A percentile compares a stretch with the other conserved stretches of the same genome.
phyloP scores from a whole-genome alignment of 2,888 invertebrate genomes.

The Eilema sororculum region DNA sequence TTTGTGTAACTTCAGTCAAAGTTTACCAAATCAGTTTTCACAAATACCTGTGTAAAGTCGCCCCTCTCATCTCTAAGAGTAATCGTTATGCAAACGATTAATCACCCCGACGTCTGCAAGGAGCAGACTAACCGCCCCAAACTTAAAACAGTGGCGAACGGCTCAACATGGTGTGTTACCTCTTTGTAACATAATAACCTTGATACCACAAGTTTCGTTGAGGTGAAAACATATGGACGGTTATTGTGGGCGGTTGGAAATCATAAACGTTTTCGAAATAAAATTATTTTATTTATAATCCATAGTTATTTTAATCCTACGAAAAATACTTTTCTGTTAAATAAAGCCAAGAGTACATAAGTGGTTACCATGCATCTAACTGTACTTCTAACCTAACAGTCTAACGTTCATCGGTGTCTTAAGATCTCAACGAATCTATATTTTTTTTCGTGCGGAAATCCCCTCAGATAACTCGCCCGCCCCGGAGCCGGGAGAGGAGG shows the following conservation, averaged over 20 bases:
- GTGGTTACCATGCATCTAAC: too few relatives aligned
- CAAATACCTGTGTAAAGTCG: neutral
- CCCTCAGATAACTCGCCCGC: too few relatives aligned
- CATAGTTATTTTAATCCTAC: too few relatives aligned
- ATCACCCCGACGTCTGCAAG: constrained; percentile 12
- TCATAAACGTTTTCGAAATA: too few relatives aligned
- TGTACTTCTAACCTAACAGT: too few relatives aligned
- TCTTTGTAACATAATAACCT: constrained; percentile 53
- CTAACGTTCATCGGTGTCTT: too few relatives aligned
- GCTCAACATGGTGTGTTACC: constrained; percentile 42
- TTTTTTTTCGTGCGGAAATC: too few relatives aligned
- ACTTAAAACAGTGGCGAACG: constrained; percentile 13
- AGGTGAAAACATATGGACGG: constrained; percentile 27
- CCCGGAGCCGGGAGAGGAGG: too few relatives aligned
- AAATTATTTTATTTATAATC: too few relatives aligned
- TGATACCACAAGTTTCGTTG: constrained; percentile 36
- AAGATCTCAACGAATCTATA: too few relatives aligned
- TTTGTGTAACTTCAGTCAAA: neutral
- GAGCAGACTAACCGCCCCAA: constrained; percentile 10
- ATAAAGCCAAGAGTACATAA: too few relatives aligned
- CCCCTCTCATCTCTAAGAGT: neutral
- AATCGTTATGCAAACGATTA: constrained; percentile 10
- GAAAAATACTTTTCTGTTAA: too few relatives aligned
- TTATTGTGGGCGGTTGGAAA: neutral
- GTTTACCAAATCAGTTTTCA: neutral